These are phyloP conservation scores for Medauroidea extradentata DNA, from an alignment of 1,140 invertebrate genomes.

Conservation along the genomic window DNA sequence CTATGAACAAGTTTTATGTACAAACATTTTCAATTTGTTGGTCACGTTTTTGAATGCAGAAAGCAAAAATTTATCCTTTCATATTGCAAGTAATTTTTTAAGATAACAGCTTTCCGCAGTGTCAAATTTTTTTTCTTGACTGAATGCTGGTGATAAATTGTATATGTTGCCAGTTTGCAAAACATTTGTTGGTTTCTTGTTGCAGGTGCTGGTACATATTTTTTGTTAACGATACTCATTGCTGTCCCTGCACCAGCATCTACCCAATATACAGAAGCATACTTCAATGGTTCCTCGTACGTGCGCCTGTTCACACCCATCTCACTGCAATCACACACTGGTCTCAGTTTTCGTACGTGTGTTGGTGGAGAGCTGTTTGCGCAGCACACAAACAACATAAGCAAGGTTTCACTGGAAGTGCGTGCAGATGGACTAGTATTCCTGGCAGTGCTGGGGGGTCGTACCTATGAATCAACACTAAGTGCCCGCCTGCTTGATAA, in stretches of 20 bases:
- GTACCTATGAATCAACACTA: constrained; percentile 56
- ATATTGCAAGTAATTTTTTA: too few species aligned
- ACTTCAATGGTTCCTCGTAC: constrained; percentile 74
- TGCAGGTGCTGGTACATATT: too few species aligned
- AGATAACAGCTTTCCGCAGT: too few species aligned
- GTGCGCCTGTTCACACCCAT: constrained; percentile 62
- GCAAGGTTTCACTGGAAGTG: constrained; percentile 10
- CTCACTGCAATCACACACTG: constrained; percentile 65
- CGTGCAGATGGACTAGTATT: constrained; percentile 57
- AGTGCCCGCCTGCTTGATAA: constrained; percentile 67
- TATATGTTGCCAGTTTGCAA: too few species aligned
- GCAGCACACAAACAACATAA: constrained; percentile 46
- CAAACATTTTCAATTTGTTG: too few species aligned
- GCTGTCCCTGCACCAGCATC: background rate
- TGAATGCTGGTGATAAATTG: too few species aligned
- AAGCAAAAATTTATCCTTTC: too few species aligned
- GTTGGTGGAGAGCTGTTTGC: constrained; percentile 67
- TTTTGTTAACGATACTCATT: too few species aligned
- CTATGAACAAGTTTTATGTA: too few species aligned
- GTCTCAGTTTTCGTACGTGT: constrained; percentile 75
- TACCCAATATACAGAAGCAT: constrained; percentile 58
- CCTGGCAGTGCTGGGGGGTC: constrained; percentile 50
- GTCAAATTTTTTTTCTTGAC: too few species aligned
- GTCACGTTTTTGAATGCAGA: too few species aligned
- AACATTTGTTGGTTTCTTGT: too few species aligned